These are phyloP conservation scores for Pteromalus puparum DNA, from an alignment of 1,140 invertebrate species.

Conservation along the genomic window DNA sequence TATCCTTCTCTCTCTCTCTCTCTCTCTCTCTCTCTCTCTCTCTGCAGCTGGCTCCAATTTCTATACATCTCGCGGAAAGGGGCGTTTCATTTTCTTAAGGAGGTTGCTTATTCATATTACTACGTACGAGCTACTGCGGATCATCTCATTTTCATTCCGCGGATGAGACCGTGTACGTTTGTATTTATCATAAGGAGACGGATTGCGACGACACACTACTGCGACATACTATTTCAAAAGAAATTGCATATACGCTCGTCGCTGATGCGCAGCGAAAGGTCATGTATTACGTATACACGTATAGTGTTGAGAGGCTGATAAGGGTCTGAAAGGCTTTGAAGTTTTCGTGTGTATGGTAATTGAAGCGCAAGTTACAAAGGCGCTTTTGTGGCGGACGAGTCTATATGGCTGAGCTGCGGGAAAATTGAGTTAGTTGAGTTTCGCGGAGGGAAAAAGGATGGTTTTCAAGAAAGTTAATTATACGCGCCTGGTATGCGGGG, in stretches of 20 bases:
- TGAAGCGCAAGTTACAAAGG: not conserved
- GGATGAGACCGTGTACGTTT: not conserved
- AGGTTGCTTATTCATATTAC: constrained; percentile 32
- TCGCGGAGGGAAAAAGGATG: not conserved
- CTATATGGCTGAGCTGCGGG: too few relatives aligned
- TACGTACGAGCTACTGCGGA: not conserved
- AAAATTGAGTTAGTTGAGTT: not conserved
- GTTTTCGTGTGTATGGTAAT: not conserved
- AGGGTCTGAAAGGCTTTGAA: not conserved
- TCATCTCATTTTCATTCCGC: not conserved
- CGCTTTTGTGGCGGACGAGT: not conserved
- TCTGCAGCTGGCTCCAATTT: not conserved
- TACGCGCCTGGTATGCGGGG: not conserved
- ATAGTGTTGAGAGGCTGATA: not conserved
- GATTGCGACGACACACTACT: too few relatives aligned
- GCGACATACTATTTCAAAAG: too few relatives aligned
- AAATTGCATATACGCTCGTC: too few relatives aligned
- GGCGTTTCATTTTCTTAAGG: constrained; percentile 17
- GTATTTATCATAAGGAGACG: too few relatives aligned
- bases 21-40: not conserved
- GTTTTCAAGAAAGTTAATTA: not conserved
- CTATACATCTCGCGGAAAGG: not conserved
- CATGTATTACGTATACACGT: too few relatives aligned
- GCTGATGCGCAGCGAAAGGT: too few relatives aligned
- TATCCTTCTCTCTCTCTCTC: not conserved